A percentile compares a stretch with the other conserved stretches of the same genome.
These are phyloP conservation scores for Antidorcas marsupialis DNA, from an alignment of 2,113 vertebrate species.

Conservation along the genomic window DNA sequence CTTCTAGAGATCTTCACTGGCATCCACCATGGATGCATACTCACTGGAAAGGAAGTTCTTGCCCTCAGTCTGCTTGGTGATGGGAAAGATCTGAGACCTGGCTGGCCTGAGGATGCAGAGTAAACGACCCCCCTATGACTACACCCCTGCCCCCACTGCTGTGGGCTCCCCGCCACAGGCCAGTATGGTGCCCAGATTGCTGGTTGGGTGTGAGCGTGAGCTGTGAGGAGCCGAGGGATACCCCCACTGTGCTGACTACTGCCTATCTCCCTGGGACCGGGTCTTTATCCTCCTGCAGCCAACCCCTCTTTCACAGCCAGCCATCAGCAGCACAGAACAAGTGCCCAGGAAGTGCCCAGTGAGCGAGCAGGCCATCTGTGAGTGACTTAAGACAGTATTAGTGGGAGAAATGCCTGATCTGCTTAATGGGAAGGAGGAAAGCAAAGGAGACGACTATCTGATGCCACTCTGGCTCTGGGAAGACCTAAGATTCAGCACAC, in stretches of 20 bases:
- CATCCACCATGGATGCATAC: neutral
- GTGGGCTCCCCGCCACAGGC: neutral
- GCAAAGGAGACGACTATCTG: neutral
- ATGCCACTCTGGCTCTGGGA: neutral
- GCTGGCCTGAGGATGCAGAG: neutral
- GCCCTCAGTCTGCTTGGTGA: neutral
- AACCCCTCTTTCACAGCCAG: neutral
- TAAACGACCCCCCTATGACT: neutral
- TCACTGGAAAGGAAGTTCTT: neutral
- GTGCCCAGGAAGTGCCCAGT: neutral
- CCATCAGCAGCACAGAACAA: neutral
- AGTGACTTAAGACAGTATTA: neutral
- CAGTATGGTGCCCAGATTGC: neutral
- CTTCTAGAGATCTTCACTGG: neutral
- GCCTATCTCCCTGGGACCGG: neutral
- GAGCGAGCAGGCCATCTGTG: neutral
- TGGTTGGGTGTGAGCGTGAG: neutral
- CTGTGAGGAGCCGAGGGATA: neutral
- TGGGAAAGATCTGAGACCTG: neutral
- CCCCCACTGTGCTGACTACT: neutral
- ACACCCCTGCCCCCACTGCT: neutral
- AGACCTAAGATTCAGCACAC: neutral
- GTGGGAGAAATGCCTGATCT: neutral
- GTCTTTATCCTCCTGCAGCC: neutral
- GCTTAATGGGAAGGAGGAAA: neutral